Conservation (phyloP, 2,888 invertebrate species). For the Chymomyza fuscimana region DNA sequence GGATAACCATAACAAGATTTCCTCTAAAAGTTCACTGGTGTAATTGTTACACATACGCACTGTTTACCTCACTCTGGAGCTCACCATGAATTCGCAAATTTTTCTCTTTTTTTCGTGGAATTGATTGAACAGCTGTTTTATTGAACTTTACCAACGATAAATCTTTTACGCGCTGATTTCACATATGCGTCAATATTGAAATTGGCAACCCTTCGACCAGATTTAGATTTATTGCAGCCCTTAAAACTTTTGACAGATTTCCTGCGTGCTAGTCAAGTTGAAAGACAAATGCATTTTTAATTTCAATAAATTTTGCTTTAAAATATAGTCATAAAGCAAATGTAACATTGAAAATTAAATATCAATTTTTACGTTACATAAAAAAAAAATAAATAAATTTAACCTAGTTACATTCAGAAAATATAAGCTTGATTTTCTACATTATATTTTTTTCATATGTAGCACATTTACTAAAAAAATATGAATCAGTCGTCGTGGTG, state of each 20-base stretch:
- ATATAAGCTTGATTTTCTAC: too few species aligned
- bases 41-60: background rate
- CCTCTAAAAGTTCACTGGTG: background rate
- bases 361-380: too few species aligned
- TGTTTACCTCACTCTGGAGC: background rate
- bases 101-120: conserved; percentile 9
- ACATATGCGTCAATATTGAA: conserved; percentile 52
- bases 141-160: conserved; percentile 49
- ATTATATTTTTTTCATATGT: too few species aligned
- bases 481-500: too few species aligned
- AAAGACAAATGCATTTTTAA: conserved; percentile 59
- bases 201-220: conserved; percentile 28
- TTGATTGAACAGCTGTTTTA: conserved; percentile 52
- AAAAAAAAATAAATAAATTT: too few species aligned
- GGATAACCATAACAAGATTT: background rate
- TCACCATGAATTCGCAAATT: background rate
- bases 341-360: too few species aligned
- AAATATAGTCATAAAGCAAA: too few species aligned
- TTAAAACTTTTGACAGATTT: conserved; percentile 65
- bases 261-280: conserved; percentile 30
- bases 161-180: conserved; percentile 58
- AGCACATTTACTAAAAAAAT: too few species aligned
- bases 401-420: too few species aligned
- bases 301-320: conserved; percentile 49
- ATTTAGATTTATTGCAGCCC: conserved; percentile 64